Percentiles rank a stretch among this genome's conserved stretches.
Conservation (phyloP, 2,888 invertebrate species). For the Habroteleia sp. region DNA sequence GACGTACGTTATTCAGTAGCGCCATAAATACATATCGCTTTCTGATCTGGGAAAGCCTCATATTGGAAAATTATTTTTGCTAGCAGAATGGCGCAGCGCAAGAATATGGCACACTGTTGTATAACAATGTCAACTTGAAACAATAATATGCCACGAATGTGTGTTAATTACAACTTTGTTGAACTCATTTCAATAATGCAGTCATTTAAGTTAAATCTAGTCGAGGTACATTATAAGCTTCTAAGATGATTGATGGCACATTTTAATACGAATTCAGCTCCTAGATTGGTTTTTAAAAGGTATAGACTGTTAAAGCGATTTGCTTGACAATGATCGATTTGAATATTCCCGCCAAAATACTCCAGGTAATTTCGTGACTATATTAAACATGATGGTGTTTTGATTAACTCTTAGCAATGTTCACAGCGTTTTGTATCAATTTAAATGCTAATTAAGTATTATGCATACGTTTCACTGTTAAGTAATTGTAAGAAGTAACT, state of each 20-base stretch:
- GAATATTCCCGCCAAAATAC: too few relatives aligned
- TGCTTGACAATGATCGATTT: too few relatives aligned
- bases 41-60: slow-evolving; percentile 33
- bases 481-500: too few relatives aligned
- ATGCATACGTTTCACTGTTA: neutral
- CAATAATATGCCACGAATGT: slow-evolving; percentile 9
- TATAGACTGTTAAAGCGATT: neutral
- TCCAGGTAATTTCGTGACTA: too few relatives aligned
- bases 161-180: slow-evolving; percentile 22
- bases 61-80: slow-evolving; percentile 61
- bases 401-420: too few relatives aligned
- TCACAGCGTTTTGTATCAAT: neutral
- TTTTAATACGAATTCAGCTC: too few relatives aligned
- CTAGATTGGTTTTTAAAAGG: neutral
- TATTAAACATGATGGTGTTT: too few relatives aligned
- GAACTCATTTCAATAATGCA: neutral
- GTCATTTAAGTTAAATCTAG: slow-evolving; percentile 1
- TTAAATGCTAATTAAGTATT: neutral
- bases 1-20: slow-evolving; percentile 25
- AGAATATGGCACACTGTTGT: slow-evolving; percentile 12
- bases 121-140: slow-evolving; percentile 19
- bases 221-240: neutral
- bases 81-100: slow-evolving; percentile 3
- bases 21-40: slow-evolving; percentile 44
- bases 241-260: too few relatives aligned